Conservation (phyloP, 2,113 vertebrate species). For the Brachyistius frenatus region DNA sequence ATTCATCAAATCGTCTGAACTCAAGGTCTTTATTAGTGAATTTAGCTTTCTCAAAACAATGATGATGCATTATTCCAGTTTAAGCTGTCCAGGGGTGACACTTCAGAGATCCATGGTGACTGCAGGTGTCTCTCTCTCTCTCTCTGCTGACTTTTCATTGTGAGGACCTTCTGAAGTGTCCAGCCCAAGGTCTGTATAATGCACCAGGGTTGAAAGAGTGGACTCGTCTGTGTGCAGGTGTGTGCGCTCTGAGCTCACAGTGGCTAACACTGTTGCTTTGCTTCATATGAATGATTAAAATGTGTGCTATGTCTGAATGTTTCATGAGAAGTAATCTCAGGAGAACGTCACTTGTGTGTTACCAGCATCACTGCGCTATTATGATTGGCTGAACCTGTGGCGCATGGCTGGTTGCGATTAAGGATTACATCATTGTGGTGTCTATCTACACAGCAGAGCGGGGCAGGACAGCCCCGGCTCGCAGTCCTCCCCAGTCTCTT, state of each 20-base stretch:
- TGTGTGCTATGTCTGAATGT: conserved; percentile 70
- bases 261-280: conserved; percentile 53
- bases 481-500: conserved; percentile 11
- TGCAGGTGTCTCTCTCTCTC: neutral
- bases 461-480: neutral
- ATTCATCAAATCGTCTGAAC: neutral
- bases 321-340: conserved; percentile 70
- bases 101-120: conserved; percentile 5
- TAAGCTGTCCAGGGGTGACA: neutral
- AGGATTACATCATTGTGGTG: conserved; percentile 59
- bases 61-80: neutral
- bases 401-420: conserved; percentile 50
- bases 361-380: conserved; percentile 42
- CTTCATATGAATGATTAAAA: conserved; percentile 77
- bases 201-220: neutral
- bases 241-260: conserved; percentile 4
- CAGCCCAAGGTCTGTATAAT: neutral
- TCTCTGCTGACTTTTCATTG: conserved; percentile 17
- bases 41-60: neutral
- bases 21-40: neutral
- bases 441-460: conserved; percentile 16
- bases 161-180: conserved; percentile 17
- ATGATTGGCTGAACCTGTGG: conserved; percentile 57
- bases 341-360: conserved; percentile 55
- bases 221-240: conserved; percentile 15